phyloP scores from a whole-genome alignment of 2,888 invertebrate species.

The Hesperia comma region DNA sequence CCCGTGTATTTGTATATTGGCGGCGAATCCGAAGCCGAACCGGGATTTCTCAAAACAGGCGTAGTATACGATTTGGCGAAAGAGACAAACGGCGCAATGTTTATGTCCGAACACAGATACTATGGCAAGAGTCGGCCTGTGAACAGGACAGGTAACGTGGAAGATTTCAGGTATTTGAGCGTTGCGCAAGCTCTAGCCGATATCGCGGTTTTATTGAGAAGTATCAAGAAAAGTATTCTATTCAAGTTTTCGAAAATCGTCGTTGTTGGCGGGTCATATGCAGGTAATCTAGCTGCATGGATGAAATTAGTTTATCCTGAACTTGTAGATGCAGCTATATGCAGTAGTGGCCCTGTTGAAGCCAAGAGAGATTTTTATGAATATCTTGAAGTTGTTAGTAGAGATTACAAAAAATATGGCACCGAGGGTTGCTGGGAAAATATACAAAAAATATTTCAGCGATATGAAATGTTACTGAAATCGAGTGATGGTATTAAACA shows the following conservation, averaged over 20 bases:
- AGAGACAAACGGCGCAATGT: conserved; percentile 73
- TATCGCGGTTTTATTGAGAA: conserved; percentile 56
- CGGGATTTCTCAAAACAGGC: conserved; percentile 59
- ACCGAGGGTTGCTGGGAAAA: conserved; percentile 56
- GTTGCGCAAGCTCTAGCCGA: conserved; percentile 72
- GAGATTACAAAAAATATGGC: conserved; percentile 64
- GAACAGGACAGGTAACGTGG: conserved; percentile 46
- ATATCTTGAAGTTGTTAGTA: conserved; percentile 69
- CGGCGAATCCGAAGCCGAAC: conserved; percentile 63
- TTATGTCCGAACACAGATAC: conserved; percentile 69
- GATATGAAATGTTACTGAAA: conserved; percentile 59
- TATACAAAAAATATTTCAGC: conserved; percentile 57
- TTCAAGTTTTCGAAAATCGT: conserved; percentile 66
- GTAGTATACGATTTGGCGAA: conserved; percentile 65
- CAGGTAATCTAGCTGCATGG: conserved; percentile 76
- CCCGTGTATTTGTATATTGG: conserved; percentile 68
- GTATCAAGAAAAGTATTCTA: conserved; percentile 53
- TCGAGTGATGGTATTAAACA: conserved; percentile 57
- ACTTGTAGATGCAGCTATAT: conserved; percentile 67
- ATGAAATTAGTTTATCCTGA: conserved; percentile 67
- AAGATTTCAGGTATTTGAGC: conserved; percentile 64
- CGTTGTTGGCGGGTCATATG: conserved; percentile 71
- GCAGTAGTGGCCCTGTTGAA: conserved; percentile 73
- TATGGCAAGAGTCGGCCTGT: conserved; percentile 72
- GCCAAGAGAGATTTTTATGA: conserved; percentile 72